Evolutionary conservation across 2,888 invertebrate genomes (phyloP), one percentile per base, ranked within the genome.

Genomic region (Apodemia hepburni): DNA sequence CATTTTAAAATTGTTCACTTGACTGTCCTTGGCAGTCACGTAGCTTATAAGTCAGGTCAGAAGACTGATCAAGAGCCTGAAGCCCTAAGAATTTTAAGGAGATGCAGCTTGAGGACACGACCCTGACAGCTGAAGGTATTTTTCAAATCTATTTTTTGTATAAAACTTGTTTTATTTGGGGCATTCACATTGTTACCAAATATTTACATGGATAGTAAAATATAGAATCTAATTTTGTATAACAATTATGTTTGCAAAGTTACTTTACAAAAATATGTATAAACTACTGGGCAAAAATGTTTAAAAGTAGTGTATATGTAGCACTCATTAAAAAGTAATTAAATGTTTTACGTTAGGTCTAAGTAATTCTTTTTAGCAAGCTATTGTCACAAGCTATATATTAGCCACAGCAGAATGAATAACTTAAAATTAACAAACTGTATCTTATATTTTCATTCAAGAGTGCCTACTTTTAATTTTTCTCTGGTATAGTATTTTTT

Each of bases 211-310:
- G 45, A n/a, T 45, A 47, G 45, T 47, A 17, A 47, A 47, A n/a
- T 47, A 47, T 47, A 47, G 17, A 47, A 61, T 66, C 49, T 18
- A 63, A 64, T 64, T 71, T 67, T 72, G 72, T 61, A 29, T 33
- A 8, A 18, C 18, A 45, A 15, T 42, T 17, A 58, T 33, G 15
- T 73, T 78, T 75, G 82, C 85, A 87, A 42, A 15, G 15, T 42
- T 42, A 87, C 78, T 85, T 87, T 70, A 76, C 65, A 69, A 86
- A 91, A 88, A 89, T 87, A 93, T 92, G 95, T 94, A 94, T 97
- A 98, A 18, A 54, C 27, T 54, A 9, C 11, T 54, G 18, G 22
- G 51, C 18, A 18, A 18, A 1, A 15, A 27, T 22, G 12, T 54
- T 51, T 54, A 18, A 54, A 54, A 54, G 51, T 54, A 54, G 18